Percentiles rank a stretch among this genome's conserved stretches.
Evolutionary conservation across 1,140 invertebrate species (phyloP).

Genomic region (Heliconius hewitsoni): DNA sequence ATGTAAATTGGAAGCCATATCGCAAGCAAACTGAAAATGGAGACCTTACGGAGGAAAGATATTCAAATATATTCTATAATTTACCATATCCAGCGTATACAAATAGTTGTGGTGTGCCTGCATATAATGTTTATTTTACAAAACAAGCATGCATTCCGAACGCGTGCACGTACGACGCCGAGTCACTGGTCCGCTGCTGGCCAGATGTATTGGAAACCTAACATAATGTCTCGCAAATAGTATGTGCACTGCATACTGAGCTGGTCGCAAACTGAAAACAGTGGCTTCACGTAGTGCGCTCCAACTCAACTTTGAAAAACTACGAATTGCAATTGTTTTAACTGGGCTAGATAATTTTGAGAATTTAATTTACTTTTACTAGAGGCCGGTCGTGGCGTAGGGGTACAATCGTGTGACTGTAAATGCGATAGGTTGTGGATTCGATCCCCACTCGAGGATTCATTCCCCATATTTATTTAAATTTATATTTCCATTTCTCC

Average conservation of each 20-base stretch:
- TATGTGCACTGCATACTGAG: slow-evolving; percentile 63
- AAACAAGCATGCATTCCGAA: slow-evolving; percentile 51
- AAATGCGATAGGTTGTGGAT: no score
- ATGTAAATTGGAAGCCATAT: slow-evolving; percentile 7
- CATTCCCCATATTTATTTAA: no score
- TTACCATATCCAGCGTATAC: slow-evolving; percentile 21
- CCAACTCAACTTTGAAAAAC: background rate
- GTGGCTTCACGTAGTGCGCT: background rate
- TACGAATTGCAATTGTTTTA: background rate
- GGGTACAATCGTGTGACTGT: no score
- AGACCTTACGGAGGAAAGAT: background rate
- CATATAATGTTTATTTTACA: slow-evolving; percentile 13
- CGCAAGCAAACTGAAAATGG: slow-evolving; percentile 9
- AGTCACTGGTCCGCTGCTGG: slow-evolving; percentile 61
- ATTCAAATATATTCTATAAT: slow-evolving; percentile 16
- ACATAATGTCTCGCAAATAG: slow-evolving; percentile 76
- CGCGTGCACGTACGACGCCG: slow-evolving; percentile 53
- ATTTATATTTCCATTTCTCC: no score
- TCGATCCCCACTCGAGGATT: no score
- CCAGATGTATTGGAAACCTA: slow-evolving; percentile 76
- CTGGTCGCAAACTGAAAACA: slow-evolving; percentile 39
- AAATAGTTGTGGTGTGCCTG: background rate
- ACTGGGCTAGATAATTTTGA: background rate
- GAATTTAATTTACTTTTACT: background rate
- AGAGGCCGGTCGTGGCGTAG: no score